Evolutionary conservation across 2,113 vertebrate genomes (phyloP), one percentile per base, ranked within the genome.

Genomic region (Festucalex cinctus): DNA sequence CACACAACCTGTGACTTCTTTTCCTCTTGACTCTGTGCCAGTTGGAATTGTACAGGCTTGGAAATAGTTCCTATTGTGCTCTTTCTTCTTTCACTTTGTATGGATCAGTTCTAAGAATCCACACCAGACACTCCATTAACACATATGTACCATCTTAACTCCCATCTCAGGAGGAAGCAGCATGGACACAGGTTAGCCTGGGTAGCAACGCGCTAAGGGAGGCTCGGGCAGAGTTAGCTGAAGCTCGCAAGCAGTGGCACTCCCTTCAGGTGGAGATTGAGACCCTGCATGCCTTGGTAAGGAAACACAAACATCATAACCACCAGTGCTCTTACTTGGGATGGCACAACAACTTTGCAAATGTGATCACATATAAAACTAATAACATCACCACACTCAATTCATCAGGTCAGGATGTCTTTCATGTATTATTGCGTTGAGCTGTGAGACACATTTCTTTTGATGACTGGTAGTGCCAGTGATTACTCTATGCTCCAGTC

Each of bases 221-320:
- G 71, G 96, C 97, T 24, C 90, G 91, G 75, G 94, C 94, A 1
- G 96, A 97, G 39, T 91, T 99, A 5, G 89, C 91, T 0, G 94
- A 98, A 81, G 97, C 95, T 13, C 89, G 94, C 3, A 92, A 92
- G 65, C 95, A 94, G 81, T 98, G 95, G 95, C 92, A 95, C 74
- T 91, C 91, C 32, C 93, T 99, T 74, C 95, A 98, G 89, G 91
- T 93, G 1, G 97, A 99, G 91, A 97, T 97, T 0, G 94, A 95
- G 70, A 95, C 97, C 32, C 91, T 99, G 32, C 94, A 95, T 0
- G 96, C 94, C 6, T 77, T 97, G 94, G 97, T 99, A 79, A 92
- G 93, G 56, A 69, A 71, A 35, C 62, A 7, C 37, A 22, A 51
- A 37, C 28, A 37, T 19, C 13, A 46, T 12, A 41, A 7, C 9